Evolutionary conservation across 2,797 vertebrate genomes (phyloP), one percentile per base, ranked within the genome.

Genomic region (Microchirus variegatus): DNA sequence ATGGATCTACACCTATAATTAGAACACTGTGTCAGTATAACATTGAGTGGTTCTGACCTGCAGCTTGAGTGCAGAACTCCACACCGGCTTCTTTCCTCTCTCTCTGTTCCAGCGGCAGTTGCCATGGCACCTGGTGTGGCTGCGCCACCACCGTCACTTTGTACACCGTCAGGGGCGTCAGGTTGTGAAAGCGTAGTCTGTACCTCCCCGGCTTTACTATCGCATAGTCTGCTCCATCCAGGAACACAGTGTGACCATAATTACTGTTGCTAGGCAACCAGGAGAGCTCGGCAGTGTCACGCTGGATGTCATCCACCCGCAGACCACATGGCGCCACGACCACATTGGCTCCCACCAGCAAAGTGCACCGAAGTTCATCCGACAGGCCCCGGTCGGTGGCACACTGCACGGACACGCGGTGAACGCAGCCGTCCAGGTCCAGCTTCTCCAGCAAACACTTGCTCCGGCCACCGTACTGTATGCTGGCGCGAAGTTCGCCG

Each of bases 241-340:
- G 90, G 90, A 96, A 96, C 82, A 99, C 95, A 5, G 92, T 91
- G 9, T 99, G 98, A 53, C 94, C 95, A 72, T 99, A 99, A 90
- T 99, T 99, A 75, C 97, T 99, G 89, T 99, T 96, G 77, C 96
- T 96, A 3, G 97, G 97, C 75, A 96, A 89, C 98, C 98, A 99
- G 53, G 95, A 96, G 8, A 99, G 94, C 90, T 95, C 95, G 4
- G 97, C 97, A 0, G 97, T 96, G 80, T 95, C 92, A 70, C 95
- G 95, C 55, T 95, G 94, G 85, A 99, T 93, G 77, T 94, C 89
- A 61, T 98, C 95, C 80, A 98, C 95, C 1, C 95, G 92, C 15
- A 99, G 93, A n/a, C 94, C 92, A 1, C 94, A 95, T 0, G 98
- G 96, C 0, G 97, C 98, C 42, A 98, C 96, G 42, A 94, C 94